Evolutionary conservation across 2,797 vertebrate species (phyloP).

Genomic region (Brachyrhaphis roseni): DNA sequence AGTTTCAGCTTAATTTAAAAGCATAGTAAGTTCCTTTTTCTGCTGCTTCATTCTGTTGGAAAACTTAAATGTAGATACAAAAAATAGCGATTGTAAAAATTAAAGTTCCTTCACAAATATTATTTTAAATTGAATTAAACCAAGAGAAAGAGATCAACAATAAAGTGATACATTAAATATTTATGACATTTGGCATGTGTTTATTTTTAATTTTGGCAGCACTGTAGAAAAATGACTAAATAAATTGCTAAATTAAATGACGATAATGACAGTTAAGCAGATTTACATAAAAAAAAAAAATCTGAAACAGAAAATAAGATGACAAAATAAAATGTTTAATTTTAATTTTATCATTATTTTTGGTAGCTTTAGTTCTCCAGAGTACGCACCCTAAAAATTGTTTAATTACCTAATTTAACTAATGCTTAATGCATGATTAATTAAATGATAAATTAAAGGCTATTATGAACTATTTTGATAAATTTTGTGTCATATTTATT

Average conservation of each 20-base stretch:
- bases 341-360: background rate
- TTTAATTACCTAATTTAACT: no score
- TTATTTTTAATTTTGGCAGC: background rate
- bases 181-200: background rate
- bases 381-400: background rate
- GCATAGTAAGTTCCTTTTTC: background rate
- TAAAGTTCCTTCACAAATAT: constrained; percentile 26
- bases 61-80: constrained; percentile 25
- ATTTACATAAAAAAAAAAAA: background rate
- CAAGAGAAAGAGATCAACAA: constrained; percentile 24
- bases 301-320: background rate
- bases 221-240: background rate
- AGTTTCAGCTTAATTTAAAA: constrained; percentile 18
- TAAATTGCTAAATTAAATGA: background rate
- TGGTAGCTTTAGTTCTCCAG: background rate
- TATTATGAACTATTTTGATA: background rate
- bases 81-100: constrained; percentile 30
- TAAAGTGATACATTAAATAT: background rate
- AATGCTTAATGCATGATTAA: background rate
- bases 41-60: constrained; percentile 5
- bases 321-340: background rate
- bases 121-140: constrained; percentile 40
- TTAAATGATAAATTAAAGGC: background rate
- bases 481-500: background rate
- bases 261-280: background rate